These are phyloP conservation scores for Lates japonicus DNA, from an alignment of 2,797 vertebrate genomes.

Conservation along the genomic window DNA sequence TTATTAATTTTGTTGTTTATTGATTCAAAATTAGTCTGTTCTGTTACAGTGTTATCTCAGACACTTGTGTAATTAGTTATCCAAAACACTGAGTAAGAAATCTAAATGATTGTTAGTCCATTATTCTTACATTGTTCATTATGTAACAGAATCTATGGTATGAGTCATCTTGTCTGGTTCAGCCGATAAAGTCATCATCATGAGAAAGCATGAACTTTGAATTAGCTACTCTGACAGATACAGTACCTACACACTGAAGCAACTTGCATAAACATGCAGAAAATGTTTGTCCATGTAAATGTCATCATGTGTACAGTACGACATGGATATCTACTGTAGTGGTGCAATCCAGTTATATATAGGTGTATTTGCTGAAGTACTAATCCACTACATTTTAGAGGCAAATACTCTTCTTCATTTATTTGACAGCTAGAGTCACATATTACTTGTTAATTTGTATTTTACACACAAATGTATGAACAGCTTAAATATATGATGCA, in stretches of 20 bases:
- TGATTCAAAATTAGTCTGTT: not conserved
- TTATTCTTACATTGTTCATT: not conserved
- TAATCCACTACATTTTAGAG: too few species aligned
- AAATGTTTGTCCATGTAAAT: not conserved
- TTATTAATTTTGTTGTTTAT: constrained; percentile 6
- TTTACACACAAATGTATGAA: not conserved
- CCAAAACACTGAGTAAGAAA: not conserved
- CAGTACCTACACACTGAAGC: not conserved
- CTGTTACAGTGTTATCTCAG: not conserved
- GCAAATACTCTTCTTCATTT: not conserved
- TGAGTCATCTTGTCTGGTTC: constrained; percentile 12
- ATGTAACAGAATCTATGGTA: not conserved
- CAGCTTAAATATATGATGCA: not conserved
- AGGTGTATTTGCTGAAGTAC: not conserved
- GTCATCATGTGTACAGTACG: not conserved
- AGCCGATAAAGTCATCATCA: constrained; percentile 13
- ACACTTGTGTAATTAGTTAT: constrained; percentile 11
- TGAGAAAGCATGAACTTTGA: constrained; percentile 15
- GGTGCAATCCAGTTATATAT: not conserved
- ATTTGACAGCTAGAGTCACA: not conserved
- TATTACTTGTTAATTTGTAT: not conserved
- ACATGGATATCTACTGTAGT: not conserved
- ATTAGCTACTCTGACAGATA: constrained; percentile 6
- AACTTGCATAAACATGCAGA: not conserved
- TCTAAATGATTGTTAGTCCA: not conserved